These are phyloP conservation scores for Chloebia gouldiae DNA, from an alignment of 2,113 vertebrate species.

Conservation along the genomic window DNA sequence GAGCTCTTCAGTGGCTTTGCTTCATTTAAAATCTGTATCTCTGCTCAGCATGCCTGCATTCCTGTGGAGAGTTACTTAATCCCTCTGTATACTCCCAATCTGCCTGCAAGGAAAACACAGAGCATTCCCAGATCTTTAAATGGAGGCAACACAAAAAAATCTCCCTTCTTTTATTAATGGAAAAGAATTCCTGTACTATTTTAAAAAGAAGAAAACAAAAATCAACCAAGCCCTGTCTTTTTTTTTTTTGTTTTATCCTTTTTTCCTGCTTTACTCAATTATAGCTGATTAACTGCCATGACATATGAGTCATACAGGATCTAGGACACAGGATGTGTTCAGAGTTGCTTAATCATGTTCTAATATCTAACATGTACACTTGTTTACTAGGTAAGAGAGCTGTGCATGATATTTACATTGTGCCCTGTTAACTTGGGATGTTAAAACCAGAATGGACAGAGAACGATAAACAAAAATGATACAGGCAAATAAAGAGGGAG, in stretches of 20 bases:
- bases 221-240: background rate
- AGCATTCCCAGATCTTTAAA: constrained; percentile 23
- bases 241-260: background rate
- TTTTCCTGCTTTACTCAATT: background rate
- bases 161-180: background rate
- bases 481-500: background rate
- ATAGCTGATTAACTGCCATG: constrained; percentile 20
- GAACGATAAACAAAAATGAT: background rate
- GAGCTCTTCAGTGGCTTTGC: background rate
- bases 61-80: constrained; percentile 45
- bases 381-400: background rate
- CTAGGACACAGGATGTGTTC: constrained; percentile 34
- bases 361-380: constrained; percentile 6
- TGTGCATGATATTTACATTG: background rate
- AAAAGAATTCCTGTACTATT: background rate
- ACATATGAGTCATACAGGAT: constrained; percentile 46
- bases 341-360: constrained; percentile 1
- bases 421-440: background rate
- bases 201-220: background rate
- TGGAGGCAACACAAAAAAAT: background rate
- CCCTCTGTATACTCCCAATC: background rate
- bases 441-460: background rate
- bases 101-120: background rate
- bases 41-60: background rate
- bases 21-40: constrained; percentile 6